A percentile compares a stretch with the other conserved stretches of the same genome.
Evolutionary conservation across 1,140 invertebrate genomes (phyloP).

Genomic region (Caenorhabditis tropicalis): DNA sequence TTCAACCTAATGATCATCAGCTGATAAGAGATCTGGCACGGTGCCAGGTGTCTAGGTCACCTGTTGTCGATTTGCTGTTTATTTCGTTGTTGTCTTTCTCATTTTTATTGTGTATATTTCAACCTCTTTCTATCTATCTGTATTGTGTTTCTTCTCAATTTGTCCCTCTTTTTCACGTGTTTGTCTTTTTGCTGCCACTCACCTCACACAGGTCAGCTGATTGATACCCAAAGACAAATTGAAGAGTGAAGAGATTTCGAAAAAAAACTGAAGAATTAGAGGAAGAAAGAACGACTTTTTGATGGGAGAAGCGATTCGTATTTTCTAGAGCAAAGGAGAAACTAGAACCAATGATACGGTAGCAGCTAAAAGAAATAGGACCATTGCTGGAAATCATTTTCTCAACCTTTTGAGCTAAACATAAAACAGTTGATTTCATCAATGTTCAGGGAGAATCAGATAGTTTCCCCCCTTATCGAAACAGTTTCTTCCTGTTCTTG

Average conservation of each 20-base stretch:
- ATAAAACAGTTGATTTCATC: too few species aligned
- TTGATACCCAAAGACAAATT: neutral
- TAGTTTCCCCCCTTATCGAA: too few species aligned
- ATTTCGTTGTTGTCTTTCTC: constrained; percentile 23
- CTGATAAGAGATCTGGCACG: constrained; percentile 32
- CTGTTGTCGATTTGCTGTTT: neutral
- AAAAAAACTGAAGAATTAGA: neutral
- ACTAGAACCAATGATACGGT: too few species aligned
- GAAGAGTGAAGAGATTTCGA: neutral
- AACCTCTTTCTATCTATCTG: neutral
- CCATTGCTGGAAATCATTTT: too few species aligned
- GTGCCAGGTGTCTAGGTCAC: constrained; percentile 37
- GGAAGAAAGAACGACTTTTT: neutral
- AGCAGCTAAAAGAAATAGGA: too few species aligned
- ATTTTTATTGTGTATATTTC: neutral
- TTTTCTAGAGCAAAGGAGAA: too few species aligned
- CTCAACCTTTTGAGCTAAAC: too few species aligned
- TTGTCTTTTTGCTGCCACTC: constrained; percentile 39
- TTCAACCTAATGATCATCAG: constrained; percentile 1
- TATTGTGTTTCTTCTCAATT: neutral
- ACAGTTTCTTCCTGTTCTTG: too few species aligned
- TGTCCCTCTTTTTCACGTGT: constrained; percentile 28
- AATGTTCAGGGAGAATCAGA: too few species aligned
- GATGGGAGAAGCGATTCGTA: too few species aligned
- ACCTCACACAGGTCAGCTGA: constrained; percentile 10